Evolutionary conservation across 2,888 invertebrate genomes (phyloP), one percentile per base, ranked within the genome.

Genomic region (Orchesellides sinensis): DNA sequence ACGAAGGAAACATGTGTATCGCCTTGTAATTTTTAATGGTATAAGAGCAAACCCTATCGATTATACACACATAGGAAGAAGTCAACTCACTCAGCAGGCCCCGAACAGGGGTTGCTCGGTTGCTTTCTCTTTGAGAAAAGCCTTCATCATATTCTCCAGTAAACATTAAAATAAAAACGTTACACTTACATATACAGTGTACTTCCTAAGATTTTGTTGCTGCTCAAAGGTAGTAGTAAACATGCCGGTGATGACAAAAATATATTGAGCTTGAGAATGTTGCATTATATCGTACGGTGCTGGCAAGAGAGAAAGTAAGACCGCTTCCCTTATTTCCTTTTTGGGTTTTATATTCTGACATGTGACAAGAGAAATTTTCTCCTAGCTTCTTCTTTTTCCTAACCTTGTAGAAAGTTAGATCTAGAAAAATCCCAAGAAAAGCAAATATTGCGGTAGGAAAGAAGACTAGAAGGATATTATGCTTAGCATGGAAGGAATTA

Each of bases 331-430:
- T 25, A 19, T 2, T 3, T 23, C 49, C 49, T 56, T 6, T 23
- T 14, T 3, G 2, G 56, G 8, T 8, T 61, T 61, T 61, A 32
- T 29, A 40, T 21, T 35, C 40, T 63, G 63, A 63, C 63, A 63
- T 21, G 35, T 63, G 63, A 63, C 63, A 63, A 63, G 40, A 19
- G n/a, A 1, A 61, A 21, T 61, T 61, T 32, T 32, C 6, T 25
- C n/a, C 23, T 32, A 23, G 54, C 19, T 54, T 49, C n/a, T n/a
- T 49, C 17, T 49, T 49, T n/a, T n/a, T n/a, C n/a, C 4, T 8
- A 49, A n/a, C n/a, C n/a, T n/a, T n/a, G n/a, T n/a, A n/a, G n/a
- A n/a, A n/a, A n/a, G n/a, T n/a, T n/a, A n/a, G n/a, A n/a, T n/a
- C n/a, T n/a, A n/a, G n/a, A n/a, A n/a, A n/a, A n/a, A n/a, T n/a